Base-by-base conservation (phyloP, 2,113 vertebrate genomes). In the Aldabrachelys gigantea region DNA sequence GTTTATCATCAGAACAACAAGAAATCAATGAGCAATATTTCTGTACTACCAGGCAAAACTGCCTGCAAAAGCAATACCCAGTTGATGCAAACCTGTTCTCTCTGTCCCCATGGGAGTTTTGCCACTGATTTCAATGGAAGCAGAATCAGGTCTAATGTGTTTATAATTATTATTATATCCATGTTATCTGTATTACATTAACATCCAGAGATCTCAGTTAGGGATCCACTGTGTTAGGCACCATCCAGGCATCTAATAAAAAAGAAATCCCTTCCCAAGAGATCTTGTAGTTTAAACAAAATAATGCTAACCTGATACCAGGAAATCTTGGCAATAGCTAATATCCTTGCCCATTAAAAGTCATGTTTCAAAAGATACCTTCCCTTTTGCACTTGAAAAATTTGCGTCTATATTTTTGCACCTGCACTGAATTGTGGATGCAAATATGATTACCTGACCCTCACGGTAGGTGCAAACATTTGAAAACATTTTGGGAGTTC, bases 351-450 rank as follows among this genome's bases (percentile, higher is more conserved):
- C n/a, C 65, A 72, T 38, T 72, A 87, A 24, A 95, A 84, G 56
- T 13, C 13, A 78, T 41, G 47, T 94, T 35, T 93, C 88, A 85
- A 89, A 90, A 92, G 4, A 27, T 4, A n/a, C 5, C 75, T 62
- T 91, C 44, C 29, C 44, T 81, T 38, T 87, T 87, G 75, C 5
- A 59, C 38, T 84, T 87, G 81, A 89, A 90, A 89, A 90, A 88
- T 78, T 38, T 84, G 11, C 17, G 24, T 80, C 50, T 90, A 87
- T 47, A 76, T n/a, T 94, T 95, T 92, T 56, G 10, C 6, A 47
- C 5, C 24, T 27, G 50, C 31, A 91, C 53, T 85, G 88, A 91
- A 91, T 38, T 94, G 65, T 49, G 96, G 95, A 97, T 88, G 75
- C 88, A 91, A 84, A 38, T 85, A 95, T 81, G 54, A 91, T 93